Percentiles rank a stretch among this genome's conserved stretches.
phyloP scores from a whole-genome alignment of 1,140 invertebrate genomes.

The Magallana ariakensis region DNA sequence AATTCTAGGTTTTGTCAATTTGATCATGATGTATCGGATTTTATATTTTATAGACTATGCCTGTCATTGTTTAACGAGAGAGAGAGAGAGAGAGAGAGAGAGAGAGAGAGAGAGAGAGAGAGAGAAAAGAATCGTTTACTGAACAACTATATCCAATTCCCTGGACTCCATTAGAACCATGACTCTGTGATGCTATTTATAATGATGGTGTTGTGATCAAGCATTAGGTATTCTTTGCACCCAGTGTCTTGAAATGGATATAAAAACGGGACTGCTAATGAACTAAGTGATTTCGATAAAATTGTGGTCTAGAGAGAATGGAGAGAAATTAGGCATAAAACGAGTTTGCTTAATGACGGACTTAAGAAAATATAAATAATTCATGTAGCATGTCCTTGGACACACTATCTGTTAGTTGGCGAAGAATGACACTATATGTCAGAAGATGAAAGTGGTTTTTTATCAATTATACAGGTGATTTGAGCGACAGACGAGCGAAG shows the following conservation, averaged over 20 bases:
- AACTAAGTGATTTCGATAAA: slow-evolving; percentile 23
- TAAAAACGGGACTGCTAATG: slow-evolving; percentile 9
- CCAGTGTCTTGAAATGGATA: background rate
- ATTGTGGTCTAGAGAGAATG: background rate
- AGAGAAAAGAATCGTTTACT: too few species aligned
- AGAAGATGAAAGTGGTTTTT: background rate
- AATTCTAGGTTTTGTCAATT: too few species aligned
- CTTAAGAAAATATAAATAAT: slow-evolving; percentile 16
- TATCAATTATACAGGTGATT: background rate
- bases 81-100: too few species aligned
- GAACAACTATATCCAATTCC: background rate
- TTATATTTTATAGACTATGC: too few species aligned
- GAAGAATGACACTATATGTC: background rate
- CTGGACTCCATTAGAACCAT: background rate
- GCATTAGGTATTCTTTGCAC: slow-evolving; percentile 11
- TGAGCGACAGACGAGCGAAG: too few species aligned
- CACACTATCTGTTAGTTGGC: background rate
- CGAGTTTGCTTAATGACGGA: background rate
- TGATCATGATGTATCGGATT: too few species aligned
- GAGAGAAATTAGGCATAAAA: slow-evolving; percentile 8
- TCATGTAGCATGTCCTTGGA: background rate
- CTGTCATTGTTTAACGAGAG: too few species aligned
- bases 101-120: too few species aligned
- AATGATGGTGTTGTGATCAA: background rate
- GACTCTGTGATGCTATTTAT: slow-evolving; percentile 8